phyloP scores from a whole-genome alignment of 2,888 invertebrate species.

The Danaus chrysippus region DNA sequence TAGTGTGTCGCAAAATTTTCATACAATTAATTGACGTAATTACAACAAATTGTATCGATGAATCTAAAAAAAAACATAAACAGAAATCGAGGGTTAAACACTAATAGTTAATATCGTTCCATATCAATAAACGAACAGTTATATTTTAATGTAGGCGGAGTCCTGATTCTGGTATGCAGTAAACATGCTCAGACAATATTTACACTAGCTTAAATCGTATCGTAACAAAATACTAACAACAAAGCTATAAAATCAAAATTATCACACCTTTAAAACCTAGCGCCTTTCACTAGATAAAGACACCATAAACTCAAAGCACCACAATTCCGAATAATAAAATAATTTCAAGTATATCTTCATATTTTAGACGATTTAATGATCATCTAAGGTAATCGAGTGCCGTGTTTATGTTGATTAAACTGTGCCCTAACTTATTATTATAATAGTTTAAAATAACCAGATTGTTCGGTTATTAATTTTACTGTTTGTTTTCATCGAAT shows the following conservation, averaged over 20 bases:
- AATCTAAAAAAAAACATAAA: no score
- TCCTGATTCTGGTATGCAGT: slow-evolving; percentile 3
- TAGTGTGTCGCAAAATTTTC: slow-evolving; percentile 9
- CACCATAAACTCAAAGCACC: slow-evolving; percentile 26
- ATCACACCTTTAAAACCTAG: slow-evolving; percentile 23
- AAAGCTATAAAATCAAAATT: slow-evolving; percentile 24
- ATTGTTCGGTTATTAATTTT: background rate
- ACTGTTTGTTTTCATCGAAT: no score
- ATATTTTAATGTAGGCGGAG: slow-evolving; percentile 1
- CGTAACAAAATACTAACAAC: slow-evolving; percentile 26
- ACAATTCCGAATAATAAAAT: slow-evolving; percentile 28
- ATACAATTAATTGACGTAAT: background rate
- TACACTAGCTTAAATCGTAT: slow-evolving; percentile 19
- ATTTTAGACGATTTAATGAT: slow-evolving; percentile 31
- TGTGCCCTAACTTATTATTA: slow-evolving; percentile 24
- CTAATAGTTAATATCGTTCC: no score
- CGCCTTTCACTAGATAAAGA: slow-evolving; percentile 32
- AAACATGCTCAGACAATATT: slow-evolving; percentile 19
- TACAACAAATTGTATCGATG: no score
- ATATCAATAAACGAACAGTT: no score
- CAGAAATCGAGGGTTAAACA: no score
- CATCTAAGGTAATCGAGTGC: slow-evolving; percentile 26
- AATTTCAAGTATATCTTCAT: slow-evolving; percentile 28
- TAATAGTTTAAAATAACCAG: slow-evolving; percentile 15
- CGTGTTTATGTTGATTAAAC: slow-evolving; percentile 32